phyloP scores from a whole-genome alignment of 2,797 vertebrate species.

The Amphiprion clarkii region DNA sequence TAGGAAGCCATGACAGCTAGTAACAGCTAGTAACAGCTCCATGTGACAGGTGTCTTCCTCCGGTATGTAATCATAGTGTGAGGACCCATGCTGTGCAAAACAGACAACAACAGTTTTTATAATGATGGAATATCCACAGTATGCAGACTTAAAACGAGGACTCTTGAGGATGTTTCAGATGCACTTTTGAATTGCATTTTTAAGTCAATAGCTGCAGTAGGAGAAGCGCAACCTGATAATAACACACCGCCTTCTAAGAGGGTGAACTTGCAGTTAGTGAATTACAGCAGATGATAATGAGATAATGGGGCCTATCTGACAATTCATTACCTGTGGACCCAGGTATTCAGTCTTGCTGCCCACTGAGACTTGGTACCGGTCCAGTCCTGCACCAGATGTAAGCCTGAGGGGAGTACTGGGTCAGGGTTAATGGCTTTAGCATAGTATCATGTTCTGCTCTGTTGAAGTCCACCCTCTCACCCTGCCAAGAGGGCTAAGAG shows the following conservation, averaged over 20 bases:
- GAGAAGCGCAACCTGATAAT: conserved; percentile 46
- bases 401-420: conserved; percentile 68
- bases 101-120: conserved; percentile 76
- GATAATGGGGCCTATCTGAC: conserved; percentile 64
- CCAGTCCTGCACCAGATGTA: conserved; percentile 82
- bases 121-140: conserved; percentile 72
- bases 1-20: conserved; percentile 68
- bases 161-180: conserved; percentile 54
- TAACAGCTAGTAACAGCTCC: conserved; percentile 70
- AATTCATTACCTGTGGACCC: conserved; percentile 73
- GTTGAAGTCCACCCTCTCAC: conserved; percentile 72
- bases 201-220: conserved; percentile 49
- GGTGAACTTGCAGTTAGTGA: conserved; percentile 51
- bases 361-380: conserved; percentile 82
- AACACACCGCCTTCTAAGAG: conserved; percentile 54
- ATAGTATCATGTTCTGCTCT: conserved; percentile 77
- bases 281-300: conserved; percentile 42
- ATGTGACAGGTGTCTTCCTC: conserved; percentile 74
- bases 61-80: conserved; percentile 72
- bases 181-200: conserved; percentile 60
- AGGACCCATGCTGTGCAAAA: conserved; percentile 72
- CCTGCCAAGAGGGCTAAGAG: conserved; percentile 71
- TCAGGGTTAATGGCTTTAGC: conserved; percentile 82
- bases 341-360: conserved; percentile 74
- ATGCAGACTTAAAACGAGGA: conserved; percentile 58